Conservation (phyloP, 1,140 invertebrate genomes). For the Contarinia nasturtii region DNA sequence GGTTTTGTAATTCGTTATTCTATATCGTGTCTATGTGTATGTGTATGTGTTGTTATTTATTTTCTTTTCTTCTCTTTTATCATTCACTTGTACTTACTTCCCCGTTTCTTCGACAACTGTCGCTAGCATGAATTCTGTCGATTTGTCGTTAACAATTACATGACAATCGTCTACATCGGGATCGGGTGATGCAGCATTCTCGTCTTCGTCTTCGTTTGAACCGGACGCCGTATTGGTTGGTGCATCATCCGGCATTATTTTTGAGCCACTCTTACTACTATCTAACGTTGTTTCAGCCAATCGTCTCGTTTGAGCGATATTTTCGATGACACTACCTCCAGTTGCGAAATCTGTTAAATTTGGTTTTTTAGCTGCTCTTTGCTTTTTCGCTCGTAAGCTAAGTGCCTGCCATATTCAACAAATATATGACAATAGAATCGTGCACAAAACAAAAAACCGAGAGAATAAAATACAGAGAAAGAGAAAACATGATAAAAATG, state of each 20-base stretch:
- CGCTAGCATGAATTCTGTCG: slow-evolving; percentile 70
- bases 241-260: slow-evolving; percentile 40
- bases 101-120: slow-evolving; percentile 63
- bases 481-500: neutral
- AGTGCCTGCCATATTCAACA: slow-evolving; percentile 28
- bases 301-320: slow-evolving; percentile 59
- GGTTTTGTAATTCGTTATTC: too few species aligned
- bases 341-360: slow-evolving; percentile 47
- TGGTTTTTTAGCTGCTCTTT: slow-evolving; percentile 51
- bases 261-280: slow-evolving; percentile 33
- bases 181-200: slow-evolving; percentile 30
- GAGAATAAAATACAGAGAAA: too few species aligned
- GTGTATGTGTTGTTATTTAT: slow-evolving; percentile 8
- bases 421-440: too few species aligned
- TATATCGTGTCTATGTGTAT: slow-evolving; percentile 5
- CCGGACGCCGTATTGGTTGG: slow-evolving; percentile 82
- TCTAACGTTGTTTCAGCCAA: slow-evolving; percentile 64
- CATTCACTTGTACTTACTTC: slow-evolving; percentile 28
- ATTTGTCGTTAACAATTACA: slow-evolving; percentile 76
- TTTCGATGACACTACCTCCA: slow-evolving; percentile 72
- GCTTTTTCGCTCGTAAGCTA: slow-evolving; percentile 63
- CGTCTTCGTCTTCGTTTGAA: slow-evolving; percentile 70
- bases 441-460: too few species aligned
- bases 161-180: slow-evolving; percentile 49
- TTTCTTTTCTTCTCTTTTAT: slow-evolving; percentile 3